Conservation (phyloP, 2,888 invertebrate genomes). For the Sycophila texana region DNA sequence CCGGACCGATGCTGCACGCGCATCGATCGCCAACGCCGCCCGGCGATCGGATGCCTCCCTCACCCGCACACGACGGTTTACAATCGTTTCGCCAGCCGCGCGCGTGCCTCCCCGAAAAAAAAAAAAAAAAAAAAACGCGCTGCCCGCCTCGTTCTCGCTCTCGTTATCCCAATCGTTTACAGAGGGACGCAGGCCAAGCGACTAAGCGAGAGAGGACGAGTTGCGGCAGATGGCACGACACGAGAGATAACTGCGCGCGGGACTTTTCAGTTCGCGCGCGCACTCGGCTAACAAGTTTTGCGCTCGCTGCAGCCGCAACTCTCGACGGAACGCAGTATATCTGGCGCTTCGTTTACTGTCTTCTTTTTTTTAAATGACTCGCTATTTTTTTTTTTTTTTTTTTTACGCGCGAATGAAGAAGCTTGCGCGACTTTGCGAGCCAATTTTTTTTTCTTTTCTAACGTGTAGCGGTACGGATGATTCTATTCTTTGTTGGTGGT, state of each 20-base stretch:
- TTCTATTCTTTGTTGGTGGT: too few species aligned
- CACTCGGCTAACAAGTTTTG: slow-evolving; percentile 41
- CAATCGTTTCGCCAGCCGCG: slow-evolving; percentile 51
- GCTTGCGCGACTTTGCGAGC: too few species aligned
- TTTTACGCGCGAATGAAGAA: not conserved
- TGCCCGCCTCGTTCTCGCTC: slow-evolving; percentile 20
- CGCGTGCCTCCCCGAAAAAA: not conserved
- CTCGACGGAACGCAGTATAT: not conserved
- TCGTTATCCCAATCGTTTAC: slow-evolving; percentile 43
- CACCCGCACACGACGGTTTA: slow-evolving; percentile 22
- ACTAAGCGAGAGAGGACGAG: slow-evolving; percentile 14
- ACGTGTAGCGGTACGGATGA: too few species aligned
- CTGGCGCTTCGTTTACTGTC: not conserved
- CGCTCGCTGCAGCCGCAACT: not conserved
- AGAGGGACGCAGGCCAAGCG: slow-evolving; percentile 4
- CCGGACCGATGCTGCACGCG: not conserved
- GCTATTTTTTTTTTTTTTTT: not conserved
- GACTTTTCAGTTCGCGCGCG: slow-evolving; percentile 44
- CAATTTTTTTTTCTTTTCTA: too few species aligned
- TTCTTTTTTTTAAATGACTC: not conserved
- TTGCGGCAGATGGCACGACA: slow-evolving; percentile 50
- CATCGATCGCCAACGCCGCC: slow-evolving; percentile 1
- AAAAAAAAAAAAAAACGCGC: not conserved
- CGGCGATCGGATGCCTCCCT: slow-evolving; percentile 27
- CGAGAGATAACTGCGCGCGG: slow-evolving; percentile 53